Conservation (phyloP, 1,140 invertebrate genomes). For the Saxidomus purpurata region DNA sequence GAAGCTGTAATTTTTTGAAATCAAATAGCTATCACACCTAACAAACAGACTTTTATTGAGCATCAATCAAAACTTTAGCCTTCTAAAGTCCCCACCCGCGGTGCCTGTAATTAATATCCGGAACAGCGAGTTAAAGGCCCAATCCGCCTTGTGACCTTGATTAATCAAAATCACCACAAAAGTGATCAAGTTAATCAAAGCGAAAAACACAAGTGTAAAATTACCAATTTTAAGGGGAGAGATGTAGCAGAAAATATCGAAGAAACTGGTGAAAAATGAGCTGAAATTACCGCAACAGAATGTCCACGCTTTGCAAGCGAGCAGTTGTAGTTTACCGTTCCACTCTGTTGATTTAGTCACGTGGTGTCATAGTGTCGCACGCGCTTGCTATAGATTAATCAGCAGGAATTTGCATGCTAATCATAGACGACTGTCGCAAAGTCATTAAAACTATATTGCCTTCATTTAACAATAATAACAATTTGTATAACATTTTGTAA, state of each 20-base stretch:
- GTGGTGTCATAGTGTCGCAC: slow-evolving; percentile 38
- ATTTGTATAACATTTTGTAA: slow-evolving; percentile 69
- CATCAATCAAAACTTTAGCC: slow-evolving; percentile 59
- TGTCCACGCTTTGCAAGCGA: slow-evolving; percentile 23
- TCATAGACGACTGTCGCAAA: slow-evolving; percentile 43
- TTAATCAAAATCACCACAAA: slow-evolving; percentile 45
- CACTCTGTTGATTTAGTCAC: slow-evolving; percentile 50
- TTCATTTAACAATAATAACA: slow-evolving; percentile 67
- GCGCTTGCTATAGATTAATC: slow-evolving; percentile 44
- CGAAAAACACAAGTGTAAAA: slow-evolving; percentile 56
- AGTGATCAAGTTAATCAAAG: slow-evolving; percentile 67
- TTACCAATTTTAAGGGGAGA: slow-evolving; percentile 27
- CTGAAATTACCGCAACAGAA: slow-evolving; percentile 37
- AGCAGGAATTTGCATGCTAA: slow-evolving; percentile 65
- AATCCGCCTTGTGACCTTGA: slow-evolving; percentile 53
- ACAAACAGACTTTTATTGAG: neutral
- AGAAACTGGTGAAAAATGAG: slow-evolving; percentile 32
- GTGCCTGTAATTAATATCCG: slow-evolving; percentile 59
- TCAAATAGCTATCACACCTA: neutral
- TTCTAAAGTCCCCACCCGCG: slow-evolving; percentile 46
- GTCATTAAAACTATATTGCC: slow-evolving; percentile 63
- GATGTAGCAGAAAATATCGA: neutral
- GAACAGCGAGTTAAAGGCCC: slow-evolving; percentile 44
- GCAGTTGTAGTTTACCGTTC: slow-evolving; percentile 33
- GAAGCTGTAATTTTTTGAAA: slow-evolving; percentile 34